Base-by-base conservation (phyloP, 2,888 invertebrate species). In the Scelioninae gen. 2 region DNA sequence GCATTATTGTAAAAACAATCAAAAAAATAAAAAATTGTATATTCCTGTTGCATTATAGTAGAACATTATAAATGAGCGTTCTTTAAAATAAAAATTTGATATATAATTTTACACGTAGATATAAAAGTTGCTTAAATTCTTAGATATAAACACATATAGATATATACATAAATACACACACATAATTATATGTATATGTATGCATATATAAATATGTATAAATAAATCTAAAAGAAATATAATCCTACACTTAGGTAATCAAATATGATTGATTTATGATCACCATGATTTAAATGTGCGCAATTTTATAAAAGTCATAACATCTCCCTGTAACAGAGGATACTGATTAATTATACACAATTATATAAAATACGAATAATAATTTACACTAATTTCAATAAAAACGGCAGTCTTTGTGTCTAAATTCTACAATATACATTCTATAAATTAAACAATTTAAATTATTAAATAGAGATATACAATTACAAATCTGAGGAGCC, bases 401-500 rank as follows among this genome's bases (percentile, higher is more conserved):
- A 45, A 52, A 69, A 53, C 53, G 39, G 64, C 57, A 70, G 65
- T 61, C 37, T 46, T 45, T 25, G 16, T 45, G 61, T n/a, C 41
- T 48, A 67, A 41, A 28, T 39, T 58, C 0, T 15, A 46, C 4
- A 63, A 63, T 67, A 6, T 39, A 64, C 65, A 72, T 53, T 72
- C 53, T 65, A 65, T 60, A 43, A 52, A 43, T 55, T 41, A 48
- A 41, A 57, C 28, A 9, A 16, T 39, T 18, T 16, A 28, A n/a
- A 41, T 63, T 3, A 11, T 19, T 10, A 22, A 45, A 37, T 57
- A 16, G 19, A n/a, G n/a, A n/a, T n/a, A n/a, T n/a, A 46, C 11
- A 55, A 55, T 73, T 73, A 74, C 37, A 48, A 60, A 19, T 69
- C 69, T 22, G 69, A 64, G 2, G 65, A 74, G 35, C 28, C 46